phyloP scores from a whole-genome alignment of 1,140 invertebrate genomes.

The Cydia pomonella region DNA sequence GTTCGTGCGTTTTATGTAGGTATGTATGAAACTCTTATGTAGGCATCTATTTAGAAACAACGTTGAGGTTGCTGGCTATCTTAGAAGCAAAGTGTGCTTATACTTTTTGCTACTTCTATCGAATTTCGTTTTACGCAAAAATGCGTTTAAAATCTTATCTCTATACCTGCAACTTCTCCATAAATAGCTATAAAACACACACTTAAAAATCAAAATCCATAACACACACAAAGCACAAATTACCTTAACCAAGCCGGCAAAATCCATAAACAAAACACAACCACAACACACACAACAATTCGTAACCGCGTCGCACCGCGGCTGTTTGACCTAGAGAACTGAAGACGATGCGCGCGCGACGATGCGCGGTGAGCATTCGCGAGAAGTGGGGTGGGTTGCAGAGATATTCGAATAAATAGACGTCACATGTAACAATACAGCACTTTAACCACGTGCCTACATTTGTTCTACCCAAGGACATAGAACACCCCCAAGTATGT shows the following conservation, averaged over 20 bases:
- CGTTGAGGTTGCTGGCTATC: too few relatives aligned
- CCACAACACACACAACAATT: conserved; percentile 14
- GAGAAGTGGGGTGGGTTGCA: conserved; percentile 33
- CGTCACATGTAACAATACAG: neutral
- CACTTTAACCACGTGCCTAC: too few relatives aligned
- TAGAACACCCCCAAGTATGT: too few relatives aligned
- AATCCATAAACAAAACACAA: conserved; percentile 15
- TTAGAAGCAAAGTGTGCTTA: too few relatives aligned
- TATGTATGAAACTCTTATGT: too few relatives aligned
- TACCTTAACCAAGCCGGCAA: neutral
- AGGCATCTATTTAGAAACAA: too few relatives aligned
- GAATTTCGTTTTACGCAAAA: too few relatives aligned
- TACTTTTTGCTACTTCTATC: too few relatives aligned
- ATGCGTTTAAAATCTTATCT: too few relatives aligned
- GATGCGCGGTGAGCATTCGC: conserved; percentile 45
- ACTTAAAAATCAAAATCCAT: neutral
- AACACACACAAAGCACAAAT: neutral
- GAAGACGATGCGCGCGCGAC: conserved; percentile 49
- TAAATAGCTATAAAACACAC: neutral
- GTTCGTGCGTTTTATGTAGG: too few relatives aligned
- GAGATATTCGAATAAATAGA: neutral
- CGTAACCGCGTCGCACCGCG: conserved; percentile 20
- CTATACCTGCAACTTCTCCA: too few relatives aligned
- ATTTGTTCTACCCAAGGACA: too few relatives aligned
- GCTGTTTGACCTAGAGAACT: conserved; percentile 59